Evolutionary conservation across 2,797 vertebrate species (phyloP).

Genomic region (Rhinichthys osculus): DNA sequence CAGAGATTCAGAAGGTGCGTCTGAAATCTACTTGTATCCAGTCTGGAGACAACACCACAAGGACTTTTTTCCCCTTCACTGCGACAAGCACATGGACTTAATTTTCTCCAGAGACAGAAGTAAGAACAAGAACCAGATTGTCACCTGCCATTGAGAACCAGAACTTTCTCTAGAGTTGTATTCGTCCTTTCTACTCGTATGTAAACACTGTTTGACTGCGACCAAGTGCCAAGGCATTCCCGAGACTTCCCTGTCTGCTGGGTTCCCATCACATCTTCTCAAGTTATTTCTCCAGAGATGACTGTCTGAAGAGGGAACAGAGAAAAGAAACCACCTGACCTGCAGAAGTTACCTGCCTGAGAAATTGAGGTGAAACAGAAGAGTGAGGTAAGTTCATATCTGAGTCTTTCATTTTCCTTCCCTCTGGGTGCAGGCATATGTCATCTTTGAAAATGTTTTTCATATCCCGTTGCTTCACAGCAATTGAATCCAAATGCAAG

Average conservation of each 20-base stretch:
- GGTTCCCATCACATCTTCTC: slow-evolving; percentile 43
- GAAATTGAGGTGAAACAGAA: slow-evolving; percentile 61
- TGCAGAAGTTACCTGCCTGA: slow-evolving; percentile 70
- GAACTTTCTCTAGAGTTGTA: slow-evolving; percentile 48
- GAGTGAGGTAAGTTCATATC: slow-evolving; percentile 64
- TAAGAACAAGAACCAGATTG: slow-evolving; percentile 59
- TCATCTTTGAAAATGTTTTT: slow-evolving; percentile 65
- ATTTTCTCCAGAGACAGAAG: slow-evolving; percentile 69
- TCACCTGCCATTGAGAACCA: slow-evolving; percentile 68
- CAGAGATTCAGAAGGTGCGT: slow-evolving; percentile 81
- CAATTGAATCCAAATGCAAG: slow-evolving; percentile 67
- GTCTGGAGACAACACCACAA: slow-evolving; percentile 73
- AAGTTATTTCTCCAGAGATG: slow-evolving; percentile 72
- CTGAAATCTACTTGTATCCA: slow-evolving; percentile 79
- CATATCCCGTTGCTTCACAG: slow-evolving; percentile 67
- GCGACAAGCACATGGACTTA: slow-evolving; percentile 74
- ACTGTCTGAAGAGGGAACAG: slow-evolving; percentile 76
- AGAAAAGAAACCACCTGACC: slow-evolving; percentile 72
- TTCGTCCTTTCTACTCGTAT: slow-evolving; percentile 54
- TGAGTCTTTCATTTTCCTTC: slow-evolving; percentile 54
- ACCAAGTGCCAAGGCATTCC: slow-evolving; percentile 65
- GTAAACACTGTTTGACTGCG: slow-evolving; percentile 71
- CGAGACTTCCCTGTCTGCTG: slow-evolving; percentile 49
- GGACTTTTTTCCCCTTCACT: slow-evolving; percentile 63
- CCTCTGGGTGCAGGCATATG: slow-evolving; percentile 55